A percentile compares a stretch with the other conserved stretches of the same genome.
Evolutionary conservation across 2,113 vertebrate genomes (phyloP).

Genomic region (Osmerus eperlanus): DNA sequence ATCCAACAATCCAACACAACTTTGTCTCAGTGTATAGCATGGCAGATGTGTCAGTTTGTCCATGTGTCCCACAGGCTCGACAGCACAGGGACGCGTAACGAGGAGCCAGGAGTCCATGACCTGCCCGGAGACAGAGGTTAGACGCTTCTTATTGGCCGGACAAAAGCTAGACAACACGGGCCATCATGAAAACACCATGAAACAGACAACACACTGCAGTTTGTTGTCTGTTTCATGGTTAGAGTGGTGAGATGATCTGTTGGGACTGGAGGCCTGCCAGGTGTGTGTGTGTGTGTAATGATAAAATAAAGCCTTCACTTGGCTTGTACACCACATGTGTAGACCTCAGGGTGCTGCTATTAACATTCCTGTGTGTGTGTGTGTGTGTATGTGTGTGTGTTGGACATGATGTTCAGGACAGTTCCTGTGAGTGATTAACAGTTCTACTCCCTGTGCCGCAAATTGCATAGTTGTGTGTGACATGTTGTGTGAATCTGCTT

Average conservation of each 20-base stretch:
- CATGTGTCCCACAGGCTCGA: conserved; percentile 18
- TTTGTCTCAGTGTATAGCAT: too few species aligned
- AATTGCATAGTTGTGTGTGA: too few species aligned
- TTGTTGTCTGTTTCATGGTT: background rate
- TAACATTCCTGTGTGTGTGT: background rate
- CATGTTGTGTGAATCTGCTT: too few species aligned
- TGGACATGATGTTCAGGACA: too few species aligned
- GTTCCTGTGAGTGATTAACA: too few species aligned
- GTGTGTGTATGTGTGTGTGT: background rate
- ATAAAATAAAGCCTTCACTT: background rate
- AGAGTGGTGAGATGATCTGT: background rate
- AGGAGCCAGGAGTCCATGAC: background rate
- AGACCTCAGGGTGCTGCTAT: too few species aligned
- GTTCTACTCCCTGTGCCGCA: too few species aligned
- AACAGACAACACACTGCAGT: too few species aligned
- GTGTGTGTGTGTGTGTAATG: background rate
- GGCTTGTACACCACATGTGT: background rate
- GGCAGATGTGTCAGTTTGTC: too few species aligned
- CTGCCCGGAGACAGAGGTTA: conserved; percentile 24
- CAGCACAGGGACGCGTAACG: background rate
- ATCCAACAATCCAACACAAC: too few species aligned
- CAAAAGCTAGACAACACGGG: too few species aligned
- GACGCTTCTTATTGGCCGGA: background rate
- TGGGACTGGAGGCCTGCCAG: background rate
- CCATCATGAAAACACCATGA: too few species aligned